A percentile compares a stretch with the other conserved stretches of the same genome.
Evolutionary conservation across 2,797 vertebrate species (phyloP).

Genomic region (Orientallactaga sibirica): DNA sequence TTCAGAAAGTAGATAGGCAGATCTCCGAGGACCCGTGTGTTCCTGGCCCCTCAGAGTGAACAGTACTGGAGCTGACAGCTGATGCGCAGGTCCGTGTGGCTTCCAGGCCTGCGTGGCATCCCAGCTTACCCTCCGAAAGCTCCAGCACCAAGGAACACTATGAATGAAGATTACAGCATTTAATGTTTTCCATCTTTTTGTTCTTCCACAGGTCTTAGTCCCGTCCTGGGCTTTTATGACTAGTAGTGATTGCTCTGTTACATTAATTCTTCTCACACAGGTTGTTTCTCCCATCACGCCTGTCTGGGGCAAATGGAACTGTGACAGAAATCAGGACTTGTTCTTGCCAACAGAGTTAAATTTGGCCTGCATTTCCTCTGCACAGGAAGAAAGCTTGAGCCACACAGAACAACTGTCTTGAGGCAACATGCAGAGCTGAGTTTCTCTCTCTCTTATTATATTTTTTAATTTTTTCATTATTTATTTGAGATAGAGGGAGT

Average conservation of each 20-base stretch:
- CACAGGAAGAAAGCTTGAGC: conserved; percentile 29
- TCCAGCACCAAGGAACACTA: neutral
- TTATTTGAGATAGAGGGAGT: too few species aligned
- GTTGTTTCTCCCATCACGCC: conserved; percentile 30
- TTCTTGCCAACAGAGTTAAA: conserved; percentile 65
- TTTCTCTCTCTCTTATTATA: conserved; percentile 51
- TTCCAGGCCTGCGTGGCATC: neutral
- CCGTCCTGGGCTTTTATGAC: neutral
- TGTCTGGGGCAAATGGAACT: conserved; percentile 1
- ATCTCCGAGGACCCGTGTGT: accelerated
- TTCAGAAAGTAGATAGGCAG: neutral
- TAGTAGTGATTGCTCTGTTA: neutral
- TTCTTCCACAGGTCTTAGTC: neutral
- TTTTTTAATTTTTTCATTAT: neutral
- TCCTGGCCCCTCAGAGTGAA: too few species aligned
- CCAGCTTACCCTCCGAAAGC: accelerated
- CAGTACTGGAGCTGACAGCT: accelerated
- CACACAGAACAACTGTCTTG: conserved; percentile 1
- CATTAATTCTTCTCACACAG: conserved; percentile 21
- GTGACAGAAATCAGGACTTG: conserved; percentile 27
- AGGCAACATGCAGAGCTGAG: neutral
- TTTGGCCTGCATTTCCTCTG: conserved; percentile 45
- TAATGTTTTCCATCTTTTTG: neutral
- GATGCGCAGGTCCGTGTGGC: neutral
- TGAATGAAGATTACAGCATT: neutral